Evolutionary conservation across 2,888 invertebrate species (phyloP), one percentile per base, ranked within the genome.

Genomic region (Pristionchus fissidentatus): DNA sequence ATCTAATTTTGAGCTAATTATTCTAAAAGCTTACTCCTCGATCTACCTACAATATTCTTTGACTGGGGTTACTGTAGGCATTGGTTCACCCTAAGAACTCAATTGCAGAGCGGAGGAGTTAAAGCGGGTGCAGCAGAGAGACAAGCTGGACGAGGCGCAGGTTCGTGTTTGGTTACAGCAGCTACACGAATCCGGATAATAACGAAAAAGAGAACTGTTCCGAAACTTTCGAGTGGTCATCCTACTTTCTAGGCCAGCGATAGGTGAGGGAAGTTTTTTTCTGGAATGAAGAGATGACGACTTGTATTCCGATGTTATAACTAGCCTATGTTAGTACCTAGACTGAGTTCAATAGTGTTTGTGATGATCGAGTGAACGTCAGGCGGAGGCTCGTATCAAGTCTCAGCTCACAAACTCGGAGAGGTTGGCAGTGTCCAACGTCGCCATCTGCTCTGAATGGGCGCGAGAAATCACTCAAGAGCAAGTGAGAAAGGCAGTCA

Each of bases 401-500:
- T 70, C 70, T 13, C 82, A 82, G 52, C 49, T 82, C 70, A 29
- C 66, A 1, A 82, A 66, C 15, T 22, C 35, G 7, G 70, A n/a
- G n/a, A 32, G 82, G 38, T 22, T 82, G 22, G 35, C 46, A 10
- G 70, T 66, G 15, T 70, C 70, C 5, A 3, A 82, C n/a, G 82
- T 82, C 7, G 82, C 52, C 46, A 66, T 82, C 19, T 82, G 66
- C 38, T 82, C 82, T 1, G 70, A 82, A 35, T 82, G 82, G 82
- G 82, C 66, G 19, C 1, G 82, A 52, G n/a, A 29, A 41, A 38
- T 82, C 8, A 82, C 82, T 19, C 43, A 32, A 70, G 49, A 66
- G 49, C 82, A 82, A 55, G 82, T 82, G 49, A 82, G n/a, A 29
- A 82, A 49, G 35, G 82, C 82, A n/a, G 66, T 66, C 10, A 10